These are phyloP conservation scores for Thalassoma bifasciatum DNA, from an alignment of 2,113 vertebrate species.

Conservation along the genomic window DNA sequence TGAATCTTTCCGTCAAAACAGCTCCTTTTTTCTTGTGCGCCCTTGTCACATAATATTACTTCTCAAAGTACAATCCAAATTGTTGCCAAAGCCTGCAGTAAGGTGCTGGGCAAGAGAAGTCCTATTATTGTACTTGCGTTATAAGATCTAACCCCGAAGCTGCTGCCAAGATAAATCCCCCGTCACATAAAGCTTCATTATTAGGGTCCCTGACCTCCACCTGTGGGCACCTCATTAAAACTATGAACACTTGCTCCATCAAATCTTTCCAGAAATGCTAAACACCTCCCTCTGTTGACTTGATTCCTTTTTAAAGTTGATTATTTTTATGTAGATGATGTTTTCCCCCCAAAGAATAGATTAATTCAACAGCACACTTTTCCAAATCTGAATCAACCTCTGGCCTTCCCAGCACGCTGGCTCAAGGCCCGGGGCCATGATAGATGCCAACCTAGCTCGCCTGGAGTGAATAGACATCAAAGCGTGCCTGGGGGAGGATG, in stretches of 20 bases:
- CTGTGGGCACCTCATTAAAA: conserved; percentile 60
- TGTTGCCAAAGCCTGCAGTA: background rate
- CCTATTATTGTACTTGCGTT: conserved; percentile 22
- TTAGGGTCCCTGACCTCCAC: conserved; percentile 49
- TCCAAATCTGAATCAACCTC: conserved; percentile 45
- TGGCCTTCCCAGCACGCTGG: conserved; percentile 43
- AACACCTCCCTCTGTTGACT: conserved; percentile 50
- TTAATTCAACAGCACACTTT: conserved; percentile 39
- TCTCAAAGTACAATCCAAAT: background rate
- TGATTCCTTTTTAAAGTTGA: conserved; percentile 57
- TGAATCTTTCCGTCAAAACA: conserved; percentile 8
- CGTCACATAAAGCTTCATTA: conserved; percentile 63
- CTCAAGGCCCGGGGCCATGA: conserved; percentile 36
- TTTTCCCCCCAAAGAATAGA: conserved; percentile 33
- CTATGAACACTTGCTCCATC: conserved; percentile 52
- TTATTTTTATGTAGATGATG: conserved; percentile 51
- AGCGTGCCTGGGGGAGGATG: conserved; percentile 40
- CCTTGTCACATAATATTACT: background rate
- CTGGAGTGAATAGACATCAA: conserved; percentile 63
- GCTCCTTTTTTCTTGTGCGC: background rate
- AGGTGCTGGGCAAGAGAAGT: conserved; percentile 11
- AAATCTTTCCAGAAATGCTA: conserved; percentile 46
- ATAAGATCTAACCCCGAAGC: conserved; percentile 7
- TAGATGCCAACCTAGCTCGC: conserved; percentile 58
- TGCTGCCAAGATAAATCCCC: conserved; percentile 53